These are phyloP conservation scores for Plectropomus leopardus DNA, from an alignment of 2,113 vertebrate species.

Conservation along the genomic window DNA sequence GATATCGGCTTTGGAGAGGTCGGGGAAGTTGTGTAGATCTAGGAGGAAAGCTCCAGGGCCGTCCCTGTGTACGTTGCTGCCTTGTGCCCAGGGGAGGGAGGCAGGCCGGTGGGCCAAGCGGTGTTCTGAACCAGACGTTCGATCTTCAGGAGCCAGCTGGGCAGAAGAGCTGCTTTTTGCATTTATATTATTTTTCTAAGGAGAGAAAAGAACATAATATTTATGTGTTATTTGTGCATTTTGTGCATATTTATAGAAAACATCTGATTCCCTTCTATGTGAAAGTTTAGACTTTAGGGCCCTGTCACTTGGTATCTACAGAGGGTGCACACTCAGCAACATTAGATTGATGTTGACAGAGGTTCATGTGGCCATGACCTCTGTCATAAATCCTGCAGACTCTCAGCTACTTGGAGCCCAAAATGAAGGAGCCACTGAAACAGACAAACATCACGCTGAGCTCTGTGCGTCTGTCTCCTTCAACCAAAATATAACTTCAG, in stretches of 20 bases:
- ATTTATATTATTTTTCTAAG: conserved; percentile 85
- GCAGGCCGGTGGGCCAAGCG: conserved; percentile 84
- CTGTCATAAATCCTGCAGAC: conserved; percentile 59
- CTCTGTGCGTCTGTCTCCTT: conserved; percentile 35
- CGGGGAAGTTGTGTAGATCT: conserved; percentile 96
- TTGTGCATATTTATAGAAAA: not conserved
- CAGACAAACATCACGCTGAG: conserved; percentile 36
- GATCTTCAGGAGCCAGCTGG: conserved; percentile 83
- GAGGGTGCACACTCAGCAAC: conserved; percentile 33
- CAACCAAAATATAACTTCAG: conserved; percentile 59
- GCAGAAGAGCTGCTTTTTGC: conserved; percentile 83
- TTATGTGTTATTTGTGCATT: conserved; percentile 5
- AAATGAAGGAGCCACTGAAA: conserved; percentile 42
- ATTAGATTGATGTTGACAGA: conserved; percentile 61
- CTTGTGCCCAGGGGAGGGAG: conserved; percentile 86
- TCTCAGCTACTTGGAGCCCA: conserved; percentile 22
- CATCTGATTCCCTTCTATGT: not conserved
- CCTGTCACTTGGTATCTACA: conserved; percentile 11
- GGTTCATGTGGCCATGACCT: conserved; percentile 57
- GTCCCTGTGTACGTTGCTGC: conserved; percentile 89
- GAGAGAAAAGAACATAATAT: conserved; percentile 19
- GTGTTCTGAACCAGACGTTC: conserved; percentile 82
- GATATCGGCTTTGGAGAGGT: conserved; percentile 97
- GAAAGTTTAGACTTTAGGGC: not conserved
- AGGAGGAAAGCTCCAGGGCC: conserved; percentile 92